Base-by-base conservation (phyloP, 2,113 vertebrate species). In the Anolis sagrei region DNA sequence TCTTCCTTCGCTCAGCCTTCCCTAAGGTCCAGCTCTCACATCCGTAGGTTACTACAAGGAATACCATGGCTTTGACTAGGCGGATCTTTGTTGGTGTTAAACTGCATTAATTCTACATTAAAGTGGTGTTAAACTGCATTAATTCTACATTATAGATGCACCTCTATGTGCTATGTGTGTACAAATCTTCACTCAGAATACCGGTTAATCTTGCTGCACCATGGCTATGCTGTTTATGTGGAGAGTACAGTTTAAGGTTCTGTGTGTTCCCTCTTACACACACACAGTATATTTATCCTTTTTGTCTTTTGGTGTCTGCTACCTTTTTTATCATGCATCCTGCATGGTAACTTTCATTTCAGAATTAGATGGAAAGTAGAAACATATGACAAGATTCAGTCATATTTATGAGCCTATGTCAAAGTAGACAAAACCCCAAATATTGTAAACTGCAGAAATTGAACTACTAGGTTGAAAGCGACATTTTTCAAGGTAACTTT, bases 291-390 rank as follows among this genome's bases (percentile, higher is more conserved):
- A 44, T 44, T n/a, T 18, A 32, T 32, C 51, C 21, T 81, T 49
- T 0, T 2, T 84, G 1, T 25, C 2, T 80, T 4, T 79, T 79
- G 51, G 68, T 7, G 1, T 23, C 9, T 86, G 48, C n/a, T 29
- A 84, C 5, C 39, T 13, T 5, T n/a, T 72, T 14, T 0, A 68
- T 87, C 23, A 87, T 87, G 73, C 80, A 82, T 82, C 76, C 44
- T 75, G 27, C 34, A 27, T 27, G 25, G 25, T 62, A 62, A 39
- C 61, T 48, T 66, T 18, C 21, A 44, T 16, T 32, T 11, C 13
- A 49, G 13, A 18, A 34, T 0, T 29, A 11, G 61, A 76, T 2
- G 78, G 5, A n/a, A 86, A 81, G 51, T 66, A 34, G 78, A 39
- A 87, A 78, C 49, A 21, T 54, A 77, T 54, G n/a, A 21, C 82